phyloP scores from a whole-genome alignment of 2,797 vertebrate species.

The Melanotaenia boesemani region DNA sequence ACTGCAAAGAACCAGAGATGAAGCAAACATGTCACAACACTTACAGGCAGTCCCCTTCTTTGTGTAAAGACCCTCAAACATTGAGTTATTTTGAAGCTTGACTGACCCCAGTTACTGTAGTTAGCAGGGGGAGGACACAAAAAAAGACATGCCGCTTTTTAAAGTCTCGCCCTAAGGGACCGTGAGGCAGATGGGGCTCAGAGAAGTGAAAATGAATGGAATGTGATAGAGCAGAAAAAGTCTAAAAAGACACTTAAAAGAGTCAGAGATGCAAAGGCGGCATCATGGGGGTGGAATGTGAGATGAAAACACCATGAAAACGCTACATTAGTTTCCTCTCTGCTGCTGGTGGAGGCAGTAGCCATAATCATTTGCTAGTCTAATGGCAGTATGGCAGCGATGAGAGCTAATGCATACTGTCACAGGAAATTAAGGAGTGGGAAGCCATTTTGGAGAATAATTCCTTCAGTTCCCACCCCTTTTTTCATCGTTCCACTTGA shows the following conservation, averaged over 20 bases:
- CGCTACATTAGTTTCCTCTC: slow-evolving; percentile 73
- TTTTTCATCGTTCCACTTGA: slow-evolving; percentile 73
- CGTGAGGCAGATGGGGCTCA: slow-evolving; percentile 65
- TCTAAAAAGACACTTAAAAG: slow-evolving; percentile 73
- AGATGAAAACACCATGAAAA: slow-evolving; percentile 64
- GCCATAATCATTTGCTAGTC: slow-evolving; percentile 75
- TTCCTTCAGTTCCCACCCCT: slow-evolving; percentile 64
- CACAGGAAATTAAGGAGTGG: slow-evolving; percentile 81
- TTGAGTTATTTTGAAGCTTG: slow-evolving; percentile 72
- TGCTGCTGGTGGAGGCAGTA: slow-evolving; percentile 54
- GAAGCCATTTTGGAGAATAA: slow-evolving; percentile 75
- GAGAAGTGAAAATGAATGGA: slow-evolving; percentile 79
- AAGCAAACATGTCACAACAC: slow-evolving; percentile 49
- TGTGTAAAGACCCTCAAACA: slow-evolving; percentile 62
- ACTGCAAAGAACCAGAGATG: slow-evolving; percentile 38
- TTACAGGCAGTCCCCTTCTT: slow-evolving; percentile 47
- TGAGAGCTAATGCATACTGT: slow-evolving; percentile 78
- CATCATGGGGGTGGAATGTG: slow-evolving; percentile 59
- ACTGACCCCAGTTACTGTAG: slow-evolving; percentile 76
- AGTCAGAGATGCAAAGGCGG: slow-evolving; percentile 67
- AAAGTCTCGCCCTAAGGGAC: slow-evolving; percentile 68
- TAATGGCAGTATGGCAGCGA: slow-evolving; percentile 76
- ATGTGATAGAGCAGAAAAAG: slow-evolving; percentile 77
- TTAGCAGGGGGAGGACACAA: slow-evolving; percentile 53
- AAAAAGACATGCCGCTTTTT: slow-evolving; percentile 70